Conservation (phyloP, 2,888 invertebrate genomes). For the Acheta domesticus region DNA sequence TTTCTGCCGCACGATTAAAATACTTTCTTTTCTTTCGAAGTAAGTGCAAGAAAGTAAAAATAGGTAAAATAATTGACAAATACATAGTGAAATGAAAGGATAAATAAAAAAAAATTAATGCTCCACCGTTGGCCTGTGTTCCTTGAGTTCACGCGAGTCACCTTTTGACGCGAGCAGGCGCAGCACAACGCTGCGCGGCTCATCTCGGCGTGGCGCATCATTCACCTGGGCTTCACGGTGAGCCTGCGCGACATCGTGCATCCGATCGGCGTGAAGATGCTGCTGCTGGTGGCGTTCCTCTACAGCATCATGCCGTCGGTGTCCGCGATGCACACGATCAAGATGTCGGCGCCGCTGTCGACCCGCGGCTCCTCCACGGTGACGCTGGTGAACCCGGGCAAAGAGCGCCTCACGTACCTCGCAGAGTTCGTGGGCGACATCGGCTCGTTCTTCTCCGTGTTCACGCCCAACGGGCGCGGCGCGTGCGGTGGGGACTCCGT, state of each 20-base stretch:
- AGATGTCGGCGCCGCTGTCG: conserved; percentile 26
- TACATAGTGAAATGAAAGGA: no score
- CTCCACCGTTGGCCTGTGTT: no score
- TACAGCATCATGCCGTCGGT: conserved; percentile 56
- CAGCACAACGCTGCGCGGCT: conserved; percentile 59
- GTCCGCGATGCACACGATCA: conserved; percentile 40
- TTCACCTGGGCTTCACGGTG: conserved; percentile 57
- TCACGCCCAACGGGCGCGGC: neutral
- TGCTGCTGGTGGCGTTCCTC: conserved; percentile 57
- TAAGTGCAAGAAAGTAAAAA: no score
- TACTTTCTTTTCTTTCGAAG: no score
- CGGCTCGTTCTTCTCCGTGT: conserved; percentile 39
- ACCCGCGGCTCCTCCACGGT: conserved; percentile 35
- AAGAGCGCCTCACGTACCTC: conserved; percentile 39
- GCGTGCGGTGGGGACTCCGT: conserved; percentile 23
- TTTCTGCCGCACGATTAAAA: no score
- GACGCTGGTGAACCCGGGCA: conserved; percentile 40
- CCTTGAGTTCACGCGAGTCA: no score
- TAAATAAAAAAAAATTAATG: no score
- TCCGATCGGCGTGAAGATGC: conserved; percentile 57
- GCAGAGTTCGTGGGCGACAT: conserved; percentile 42
- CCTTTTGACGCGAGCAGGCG: conserved; percentile 38
- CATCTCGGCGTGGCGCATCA: conserved; percentile 53
- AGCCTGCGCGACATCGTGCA: conserved; percentile 53
- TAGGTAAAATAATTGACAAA: no score